Conservation (phyloP, 2,888 invertebrate genomes). For the Tetragonula carbonaria region DNA sequence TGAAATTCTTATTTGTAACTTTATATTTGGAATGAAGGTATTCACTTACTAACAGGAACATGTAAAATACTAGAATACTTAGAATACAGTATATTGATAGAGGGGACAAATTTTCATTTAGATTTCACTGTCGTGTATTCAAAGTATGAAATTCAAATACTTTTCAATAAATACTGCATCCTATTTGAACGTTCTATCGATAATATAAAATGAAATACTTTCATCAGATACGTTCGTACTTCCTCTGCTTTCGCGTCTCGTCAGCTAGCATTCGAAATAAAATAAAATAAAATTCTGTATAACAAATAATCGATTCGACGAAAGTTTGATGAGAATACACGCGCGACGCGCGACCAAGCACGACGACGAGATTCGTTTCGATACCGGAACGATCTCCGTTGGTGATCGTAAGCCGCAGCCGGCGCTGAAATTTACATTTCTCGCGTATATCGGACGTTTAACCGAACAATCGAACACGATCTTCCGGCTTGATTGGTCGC, state of each 20-base stretch:
- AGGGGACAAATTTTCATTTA: no score
- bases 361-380: slow-evolving; percentile 38
- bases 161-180: no score
- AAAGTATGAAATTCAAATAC: no score
- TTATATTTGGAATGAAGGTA: no score
- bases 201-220: no score
- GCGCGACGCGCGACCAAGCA: slow-evolving; percentile 16
- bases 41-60: no score
- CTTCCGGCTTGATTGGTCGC: neutral
- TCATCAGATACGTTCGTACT: no score
- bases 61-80: no score
- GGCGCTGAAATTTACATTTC: slow-evolving; percentile 65
- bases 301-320: slow-evolving; percentile 16
- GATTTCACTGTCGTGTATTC: no score
- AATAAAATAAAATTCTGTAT: slow-evolving; percentile 52
- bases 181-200: no score
- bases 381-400: slow-evolving; percentile 1
- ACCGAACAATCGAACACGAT: neutral
- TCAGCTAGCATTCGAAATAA: neutral
- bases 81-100: no score
- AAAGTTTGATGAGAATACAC: slow-evolving; percentile 39
- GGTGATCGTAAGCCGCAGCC: slow-evolving; percentile 54
- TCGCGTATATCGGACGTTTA: slow-evolving; percentile 54
- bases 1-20: no score
- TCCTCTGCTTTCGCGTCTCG: neutral